Conservation (phyloP, 2,888 invertebrate genomes). For the Branchipolynoe longqiensis region DNA sequence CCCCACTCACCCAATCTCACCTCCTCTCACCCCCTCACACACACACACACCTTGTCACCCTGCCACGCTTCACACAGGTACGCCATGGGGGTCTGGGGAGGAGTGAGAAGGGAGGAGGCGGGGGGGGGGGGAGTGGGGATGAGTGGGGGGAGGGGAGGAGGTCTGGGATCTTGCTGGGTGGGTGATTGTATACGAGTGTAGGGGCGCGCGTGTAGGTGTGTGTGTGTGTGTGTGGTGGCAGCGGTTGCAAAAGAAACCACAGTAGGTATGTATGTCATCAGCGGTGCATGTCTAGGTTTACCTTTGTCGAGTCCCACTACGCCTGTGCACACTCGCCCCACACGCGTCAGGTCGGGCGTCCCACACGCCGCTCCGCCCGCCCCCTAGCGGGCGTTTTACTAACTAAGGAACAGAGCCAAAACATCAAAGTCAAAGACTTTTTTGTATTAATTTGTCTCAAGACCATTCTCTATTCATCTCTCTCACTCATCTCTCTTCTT, state of each 20-base stretch:
- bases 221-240: background rate
- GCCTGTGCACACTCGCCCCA: background rate
- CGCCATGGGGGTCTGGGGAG: background rate
- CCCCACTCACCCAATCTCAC: background rate
- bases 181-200: background rate
- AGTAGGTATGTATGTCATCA: background rate
- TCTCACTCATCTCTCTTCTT: too few relatives aligned
- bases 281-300: background rate
- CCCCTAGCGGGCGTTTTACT: too few relatives aligned
- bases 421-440: too few relatives aligned
- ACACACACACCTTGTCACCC: conserved; percentile 1
- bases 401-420: too few relatives aligned
- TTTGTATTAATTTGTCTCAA: too few relatives aligned
- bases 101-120: background rate
- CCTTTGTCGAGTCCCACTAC: background rate
- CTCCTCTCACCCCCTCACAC: background rate
- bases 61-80: background rate
- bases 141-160: background rate
- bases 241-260: conserved; percentile 9
- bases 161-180: too few relatives aligned
- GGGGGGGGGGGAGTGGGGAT: background rate
- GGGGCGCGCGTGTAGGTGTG: background rate
- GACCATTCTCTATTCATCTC: too few relatives aligned
- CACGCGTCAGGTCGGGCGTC: too few relatives aligned
- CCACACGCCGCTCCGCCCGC: too few relatives aligned